These are phyloP conservation scores for Sitta carolinensis DNA, from an alignment of 2,797 vertebrate genomes.

Conservation along the genomic window DNA sequence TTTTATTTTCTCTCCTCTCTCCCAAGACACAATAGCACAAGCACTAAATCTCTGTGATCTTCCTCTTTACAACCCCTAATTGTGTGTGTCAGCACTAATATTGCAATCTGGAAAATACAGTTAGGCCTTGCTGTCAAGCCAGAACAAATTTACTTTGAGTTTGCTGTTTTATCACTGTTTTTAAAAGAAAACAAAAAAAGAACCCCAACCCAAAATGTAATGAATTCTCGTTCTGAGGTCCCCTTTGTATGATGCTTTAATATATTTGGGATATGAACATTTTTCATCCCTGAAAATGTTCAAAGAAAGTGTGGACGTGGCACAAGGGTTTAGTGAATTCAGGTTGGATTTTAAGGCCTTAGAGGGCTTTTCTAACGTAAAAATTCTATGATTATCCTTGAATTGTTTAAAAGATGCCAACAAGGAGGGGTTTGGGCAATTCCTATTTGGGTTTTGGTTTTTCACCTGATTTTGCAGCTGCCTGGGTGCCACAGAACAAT, in stretches of 20 bases:
- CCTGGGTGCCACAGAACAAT: rapidly evolving
- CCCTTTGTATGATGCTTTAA: background rate
- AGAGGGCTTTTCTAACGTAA: background rate
- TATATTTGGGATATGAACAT: background rate
- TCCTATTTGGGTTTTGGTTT: background rate
- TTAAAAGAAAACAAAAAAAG: background rate
- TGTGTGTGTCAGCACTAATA: background rate
- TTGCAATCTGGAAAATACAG: background rate
- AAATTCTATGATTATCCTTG: background rate
- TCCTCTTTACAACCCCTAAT: background rate
- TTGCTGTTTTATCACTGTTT: background rate
- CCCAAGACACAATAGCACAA: background rate
- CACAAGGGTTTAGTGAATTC: background rate
- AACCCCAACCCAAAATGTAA: background rate
- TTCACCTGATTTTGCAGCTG: background rate
- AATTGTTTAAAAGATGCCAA: background rate
- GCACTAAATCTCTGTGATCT: background rate
- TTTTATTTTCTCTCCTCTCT: constrained; percentile 11
- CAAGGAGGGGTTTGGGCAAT: background rate
- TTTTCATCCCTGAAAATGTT: background rate
- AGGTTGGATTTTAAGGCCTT: background rate
- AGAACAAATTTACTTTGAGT: background rate
- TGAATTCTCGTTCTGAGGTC: background rate
- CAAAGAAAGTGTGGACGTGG: no score
- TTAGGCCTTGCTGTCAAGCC: background rate